These are phyloP conservation scores for Dendropsophus ebraccatus DNA, from an alignment of 2,113 vertebrate species.

Conservation along the genomic window DNA sequence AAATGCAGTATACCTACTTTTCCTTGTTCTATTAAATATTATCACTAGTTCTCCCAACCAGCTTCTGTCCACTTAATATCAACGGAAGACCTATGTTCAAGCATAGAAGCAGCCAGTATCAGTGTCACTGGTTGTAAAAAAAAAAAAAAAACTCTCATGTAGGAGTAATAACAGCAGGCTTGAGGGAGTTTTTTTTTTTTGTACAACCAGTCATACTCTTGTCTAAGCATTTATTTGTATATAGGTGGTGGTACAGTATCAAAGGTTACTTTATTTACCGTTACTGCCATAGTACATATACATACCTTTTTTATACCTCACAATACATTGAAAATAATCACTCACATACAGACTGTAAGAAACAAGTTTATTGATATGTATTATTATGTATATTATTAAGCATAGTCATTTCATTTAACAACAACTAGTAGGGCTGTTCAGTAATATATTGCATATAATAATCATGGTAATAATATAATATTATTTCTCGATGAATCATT, in stretches of 20 bases:
- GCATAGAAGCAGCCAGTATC: too few species aligned
- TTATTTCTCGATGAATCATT: background rate
- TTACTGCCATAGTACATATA: background rate
- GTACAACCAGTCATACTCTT: background rate
- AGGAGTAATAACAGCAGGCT: too few species aligned
- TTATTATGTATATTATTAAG: conserved; percentile 39
- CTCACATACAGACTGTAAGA: background rate
- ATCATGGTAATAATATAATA: background rate
- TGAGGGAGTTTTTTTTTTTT: background rate
- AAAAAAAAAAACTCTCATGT: too few species aligned
- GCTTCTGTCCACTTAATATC: too few species aligned
- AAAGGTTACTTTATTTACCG: background rate
- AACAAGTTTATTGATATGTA: conserved; percentile 48
- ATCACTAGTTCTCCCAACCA: too few species aligned
- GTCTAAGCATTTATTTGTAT: background rate
- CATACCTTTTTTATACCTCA: background rate
- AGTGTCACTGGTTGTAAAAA: too few species aligned
- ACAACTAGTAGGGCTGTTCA: background rate
- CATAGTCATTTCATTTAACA: conserved; percentile 11
- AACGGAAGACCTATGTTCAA: too few species aligned
- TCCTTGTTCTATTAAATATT: too few species aligned
- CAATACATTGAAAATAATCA: background rate
- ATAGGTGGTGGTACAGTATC: background rate
- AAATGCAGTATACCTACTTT: too few species aligned
- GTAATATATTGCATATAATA: conserved; percentile 20